A percentile compares a stretch with the other conserved stretches of the same genome.
phyloP scores from a whole-genome alignment of 2,113 vertebrate genomes.

The Percopsis transmontana region DNA sequence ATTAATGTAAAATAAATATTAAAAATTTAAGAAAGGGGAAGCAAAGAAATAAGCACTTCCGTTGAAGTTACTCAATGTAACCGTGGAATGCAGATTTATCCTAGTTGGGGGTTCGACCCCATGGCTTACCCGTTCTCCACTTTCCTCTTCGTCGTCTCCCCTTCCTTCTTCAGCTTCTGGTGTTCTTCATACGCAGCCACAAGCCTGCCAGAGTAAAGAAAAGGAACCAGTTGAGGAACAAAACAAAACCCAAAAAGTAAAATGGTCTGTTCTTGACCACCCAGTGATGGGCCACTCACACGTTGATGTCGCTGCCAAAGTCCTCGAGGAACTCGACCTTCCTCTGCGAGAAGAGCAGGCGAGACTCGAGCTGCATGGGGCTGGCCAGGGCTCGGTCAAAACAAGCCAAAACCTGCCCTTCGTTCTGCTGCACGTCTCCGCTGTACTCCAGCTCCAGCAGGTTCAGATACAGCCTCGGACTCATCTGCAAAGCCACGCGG shows the following conservation, averaged over 20 bases:
- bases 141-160: conserved; percentile 88
- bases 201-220: conserved; percentile 75
- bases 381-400: conserved; percentile 91
- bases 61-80: background rate
- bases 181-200: conserved; percentile 90
- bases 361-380: conserved; percentile 85
- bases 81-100: background rate
- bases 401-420: conserved; percentile 89
- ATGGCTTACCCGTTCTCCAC: conserved; percentile 90
- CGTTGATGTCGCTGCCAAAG: conserved; percentile 94
- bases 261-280: background rate
- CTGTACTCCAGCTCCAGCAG: conserved; percentile 95
- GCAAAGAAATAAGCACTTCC: background rate
- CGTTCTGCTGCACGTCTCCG: conserved; percentile 89
- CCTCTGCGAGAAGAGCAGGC: conserved; percentile 91
- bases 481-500: conserved; percentile 75
- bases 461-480: conserved; percentile 93
- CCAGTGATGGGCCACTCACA: conserved; percentile 74
- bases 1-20: background rate
- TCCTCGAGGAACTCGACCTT: conserved; percentile 99
- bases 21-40: background rate
- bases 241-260: background rate
- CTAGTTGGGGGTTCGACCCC: too few species aligned
- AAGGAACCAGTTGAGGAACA: background rate
- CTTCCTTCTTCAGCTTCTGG: conserved; percentile 89